Evolutionary conservation across 2,888 invertebrate genomes (phyloP).

Genomic region (Deladenus siricidicola): DNA sequence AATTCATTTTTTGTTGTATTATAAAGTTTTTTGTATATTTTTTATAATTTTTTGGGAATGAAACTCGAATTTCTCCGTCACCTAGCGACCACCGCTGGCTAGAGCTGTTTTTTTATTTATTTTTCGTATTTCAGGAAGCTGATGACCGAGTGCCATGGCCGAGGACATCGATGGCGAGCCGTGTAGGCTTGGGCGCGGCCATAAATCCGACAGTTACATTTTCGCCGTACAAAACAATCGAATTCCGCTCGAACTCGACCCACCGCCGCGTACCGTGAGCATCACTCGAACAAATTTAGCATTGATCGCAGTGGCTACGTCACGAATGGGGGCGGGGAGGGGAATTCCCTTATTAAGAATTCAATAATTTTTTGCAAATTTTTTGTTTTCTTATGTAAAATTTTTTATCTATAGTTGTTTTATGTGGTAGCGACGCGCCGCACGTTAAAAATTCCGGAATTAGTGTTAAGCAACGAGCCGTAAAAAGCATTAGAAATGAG

Average conservation of each 20-base stretch:
- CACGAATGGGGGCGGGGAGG: too few species aligned
- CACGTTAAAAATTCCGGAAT: too few species aligned
- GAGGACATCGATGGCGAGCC: constrained; percentile 12
- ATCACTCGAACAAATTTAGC: background rate
- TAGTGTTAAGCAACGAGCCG: too few species aligned
- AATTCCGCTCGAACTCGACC: constrained; percentile 7
- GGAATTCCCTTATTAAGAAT: too few species aligned
- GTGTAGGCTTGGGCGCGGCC: constrained; percentile 41
- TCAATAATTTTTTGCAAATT: constrained; percentile 25
- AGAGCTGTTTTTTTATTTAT: too few species aligned
- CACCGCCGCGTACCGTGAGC: constrained; percentile 9
- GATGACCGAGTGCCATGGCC: too few species aligned
- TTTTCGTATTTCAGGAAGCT: too few species aligned
- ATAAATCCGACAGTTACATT: constrained; percentile 49
- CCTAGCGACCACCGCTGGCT: too few species aligned
- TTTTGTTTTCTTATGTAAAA: too few species aligned
- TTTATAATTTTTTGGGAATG: background rate
- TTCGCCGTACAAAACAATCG: constrained; percentile 34
- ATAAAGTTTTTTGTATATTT: background rate
- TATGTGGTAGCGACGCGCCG: background rate
- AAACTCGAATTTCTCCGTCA: background rate
- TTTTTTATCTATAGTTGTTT: background rate
- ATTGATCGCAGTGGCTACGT: too few species aligned
- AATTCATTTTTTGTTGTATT: background rate
- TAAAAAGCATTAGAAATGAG: too few species aligned